phyloP scores from a whole-genome alignment of 2,888 invertebrate species.

The Tipula lateralis region DNA sequence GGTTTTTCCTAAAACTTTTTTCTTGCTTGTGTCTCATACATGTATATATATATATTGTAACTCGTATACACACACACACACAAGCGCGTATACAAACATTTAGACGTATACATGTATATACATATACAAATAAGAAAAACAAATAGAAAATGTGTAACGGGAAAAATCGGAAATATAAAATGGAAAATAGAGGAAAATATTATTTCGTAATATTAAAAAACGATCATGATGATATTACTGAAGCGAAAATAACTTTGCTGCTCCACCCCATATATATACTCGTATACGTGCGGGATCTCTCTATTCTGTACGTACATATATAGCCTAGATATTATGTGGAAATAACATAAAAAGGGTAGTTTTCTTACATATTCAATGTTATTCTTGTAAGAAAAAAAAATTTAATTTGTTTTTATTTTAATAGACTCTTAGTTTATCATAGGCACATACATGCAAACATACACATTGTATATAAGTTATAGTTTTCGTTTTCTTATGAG shows the following conservation, averaged over 20 bases:
- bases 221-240: constrained; percentile 11
- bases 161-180: not conserved
- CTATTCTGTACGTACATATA: not conserved
- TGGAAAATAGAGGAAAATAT: not conserved
- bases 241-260: not conserved
- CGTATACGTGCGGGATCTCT: not conserved
- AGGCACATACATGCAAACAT: not conserved
- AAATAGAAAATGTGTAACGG: not conserved
- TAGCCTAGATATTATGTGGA: too few species aligned
- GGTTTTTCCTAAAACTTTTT: too few species aligned
- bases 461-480: not conserved
- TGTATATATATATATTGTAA: not conserved
- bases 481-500: not conserved
- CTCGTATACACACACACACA: not conserved
- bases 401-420: constrained; percentile 5
- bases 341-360: constrained; percentile 4
- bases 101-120: not conserved
- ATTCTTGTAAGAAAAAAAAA: not conserved
- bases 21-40: not conserved
- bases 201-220: not conserved
- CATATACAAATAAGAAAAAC: not conserved
- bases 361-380: not conserved
- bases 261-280: not conserved
- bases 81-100: not conserved
- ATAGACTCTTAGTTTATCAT: constrained; percentile 6